These are phyloP conservation scores for Eunapius fragilis DNA, from an alignment of 37 sponge, comb jelly and placozoan species.

Conservation along the genomic window DNA sequence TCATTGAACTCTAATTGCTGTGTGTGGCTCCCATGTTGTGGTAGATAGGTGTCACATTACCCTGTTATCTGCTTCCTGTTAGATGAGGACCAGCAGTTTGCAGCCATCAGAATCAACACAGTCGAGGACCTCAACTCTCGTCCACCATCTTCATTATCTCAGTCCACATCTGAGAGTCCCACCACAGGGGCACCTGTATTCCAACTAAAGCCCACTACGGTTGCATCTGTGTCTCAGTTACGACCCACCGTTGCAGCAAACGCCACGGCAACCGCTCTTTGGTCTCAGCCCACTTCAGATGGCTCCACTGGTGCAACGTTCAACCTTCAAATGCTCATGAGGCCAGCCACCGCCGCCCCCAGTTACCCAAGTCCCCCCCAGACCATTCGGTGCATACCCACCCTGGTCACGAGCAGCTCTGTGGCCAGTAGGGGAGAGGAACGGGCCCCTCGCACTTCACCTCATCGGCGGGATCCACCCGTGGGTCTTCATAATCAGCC, in stretches of 20 bases:
- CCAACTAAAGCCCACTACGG: not conserved
- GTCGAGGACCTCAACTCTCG: not conserved
- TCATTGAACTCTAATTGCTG: no score
- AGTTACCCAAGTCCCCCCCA: not conserved
- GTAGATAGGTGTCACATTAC: no score
- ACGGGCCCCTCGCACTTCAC: not conserved
- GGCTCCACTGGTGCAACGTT: not conserved
- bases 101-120: not conserved
- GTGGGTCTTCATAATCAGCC: not conserved
- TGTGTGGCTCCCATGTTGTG: no score
- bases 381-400: not conserved
- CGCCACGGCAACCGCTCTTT: no score
- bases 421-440: not conserved
- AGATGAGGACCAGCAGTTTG: not conserved
- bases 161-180: not conserved
- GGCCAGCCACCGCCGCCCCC: not conserved
- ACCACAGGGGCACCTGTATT: not conserved
- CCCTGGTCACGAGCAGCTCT: not conserved
- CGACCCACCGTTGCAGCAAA: no score
- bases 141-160: not conserved
- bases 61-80: not conserved
- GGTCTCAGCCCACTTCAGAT: no score
- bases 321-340: not conserved
- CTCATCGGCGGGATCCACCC: not conserved
- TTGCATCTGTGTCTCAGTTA: no score